Evolutionary conservation across 2,888 invertebrate species (phyloP), one percentile per base, ranked within the genome.

Genomic region (Macrosiphum euphorbiae): DNA sequence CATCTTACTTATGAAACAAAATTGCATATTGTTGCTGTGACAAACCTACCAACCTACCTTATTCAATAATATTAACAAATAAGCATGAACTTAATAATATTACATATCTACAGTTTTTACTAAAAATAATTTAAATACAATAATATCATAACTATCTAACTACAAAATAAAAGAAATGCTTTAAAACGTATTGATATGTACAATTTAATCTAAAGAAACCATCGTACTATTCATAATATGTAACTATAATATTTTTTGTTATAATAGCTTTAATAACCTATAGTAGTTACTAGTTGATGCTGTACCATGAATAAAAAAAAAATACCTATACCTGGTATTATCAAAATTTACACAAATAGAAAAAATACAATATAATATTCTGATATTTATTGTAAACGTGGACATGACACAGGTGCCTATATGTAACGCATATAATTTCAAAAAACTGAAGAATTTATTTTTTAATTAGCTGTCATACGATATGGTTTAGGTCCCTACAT

Each of bases 21-120:
- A 84, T 91, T 55, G 20, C 55, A 91, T 91, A 91, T 84, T 85
- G 44, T 55, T 55, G 28, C 3, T 35, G 28, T n/a, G 78, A 41
- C n/a, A 90, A 24, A 78, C 28, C 28, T 47, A 26, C 16, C n/a
- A 28, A n/a, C 7, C 35, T 78, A 67, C 55, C 55, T 20, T n/a
- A 78, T 35, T 20, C 35, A 78, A n/a, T 67, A 67, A 67, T 67
- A n/a, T 24, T 24, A 52, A 55, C 20, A 55, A 55, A 20, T 55
- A 55, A 55, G 20, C 3, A 20, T 55, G 16, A 13, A 78, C 78
- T 8, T 78, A 35, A 4, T 52, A 55, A 1, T 67, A 11, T 55
- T 20, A 55, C 5, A 67, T n/a, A 13, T 0, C 4, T 78, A 78
- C 35, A 35, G 35, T 78, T 78, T 78, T 78, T 24, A 11, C 35